Base-by-base conservation (phyloP, 2,113 vertebrate species). In the Chaetops frenatus region DNA sequence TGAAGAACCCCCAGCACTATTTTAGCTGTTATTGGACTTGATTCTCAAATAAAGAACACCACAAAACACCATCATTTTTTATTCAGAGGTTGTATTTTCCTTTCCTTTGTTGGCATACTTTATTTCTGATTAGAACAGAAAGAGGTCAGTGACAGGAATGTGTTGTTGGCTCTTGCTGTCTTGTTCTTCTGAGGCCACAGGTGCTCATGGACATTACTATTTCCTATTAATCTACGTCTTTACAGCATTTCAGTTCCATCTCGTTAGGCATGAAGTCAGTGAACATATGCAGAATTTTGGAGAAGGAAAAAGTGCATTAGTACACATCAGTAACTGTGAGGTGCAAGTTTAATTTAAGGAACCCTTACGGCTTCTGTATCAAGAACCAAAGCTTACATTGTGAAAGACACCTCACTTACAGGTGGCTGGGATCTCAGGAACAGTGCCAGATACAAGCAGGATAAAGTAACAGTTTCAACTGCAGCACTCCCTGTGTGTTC, bases 321-420 rank as follows among this genome's bases (percentile, higher is more conserved):
- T 8, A 72, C 24, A 6, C 20, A n/a, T 45, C 36, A 44, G 44
- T 19, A 48, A 64, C 31, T 0, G 7, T 1, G 8, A 82, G 56
- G 29, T 8, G 3, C 69, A 22, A 17, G 53, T 36, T 79, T 31
- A 31, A 65, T 6, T 7, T 10, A 10, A 67, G 35, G 0, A 0
- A 29, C 25, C 15, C 76, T 38, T 15, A 27, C 2, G 3, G 44
- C 36, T 67, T 11, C 25, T 61, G 29, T 11, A 27, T 16, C 28
- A 74, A 72, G 69, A 66, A n/a, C 8, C 31, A 33, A 61, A 73
- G 33, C 21, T 40, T 45, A 33, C 2, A 1, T 4, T 44, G 29
- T 58, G 45, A 23, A 62, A 48, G 35, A 19, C 35, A 38, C 15
- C 12, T 44, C 40, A 8, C 4, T 11, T 0, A 35, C 29, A 42